These are phyloP conservation scores for Stegodyphus mimosarum DNA, from an alignment of 1,140 invertebrate species.

Conservation along the genomic window DNA sequence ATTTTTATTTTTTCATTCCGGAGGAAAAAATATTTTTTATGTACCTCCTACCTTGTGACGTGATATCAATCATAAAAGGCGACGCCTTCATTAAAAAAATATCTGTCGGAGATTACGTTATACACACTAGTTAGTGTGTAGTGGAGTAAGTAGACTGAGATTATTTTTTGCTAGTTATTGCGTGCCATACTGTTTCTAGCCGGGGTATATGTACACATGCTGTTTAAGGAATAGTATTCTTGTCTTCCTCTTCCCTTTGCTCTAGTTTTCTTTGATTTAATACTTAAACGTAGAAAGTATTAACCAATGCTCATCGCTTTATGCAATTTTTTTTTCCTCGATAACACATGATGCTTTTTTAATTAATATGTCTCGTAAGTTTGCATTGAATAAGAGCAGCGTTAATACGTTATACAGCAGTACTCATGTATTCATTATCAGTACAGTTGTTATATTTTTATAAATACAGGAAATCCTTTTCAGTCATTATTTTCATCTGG, in stretches of 20 bases:
- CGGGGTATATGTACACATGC: neutral
- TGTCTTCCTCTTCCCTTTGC: neutral
- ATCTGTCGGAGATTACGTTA: neutral
- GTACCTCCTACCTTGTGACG: neutral
- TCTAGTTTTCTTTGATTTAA: neutral
- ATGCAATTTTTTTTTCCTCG: too few relatives aligned
- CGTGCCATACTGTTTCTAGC: neutral
- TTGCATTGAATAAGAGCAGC: too few relatives aligned
- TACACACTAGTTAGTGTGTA: neutral
- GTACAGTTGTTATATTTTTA: too few relatives aligned
- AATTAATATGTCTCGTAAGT: too few relatives aligned
- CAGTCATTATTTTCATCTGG: too few relatives aligned
- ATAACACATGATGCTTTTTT: too few relatives aligned
- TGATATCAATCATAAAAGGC: conserved; percentile 31
- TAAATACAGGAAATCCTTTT: too few relatives aligned
- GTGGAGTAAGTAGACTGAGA: neutral
- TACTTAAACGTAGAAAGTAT: neutral
- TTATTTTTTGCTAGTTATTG: neutral
- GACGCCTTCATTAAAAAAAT: neutral
- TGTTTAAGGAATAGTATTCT: neutral
- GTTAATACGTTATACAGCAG: too few relatives aligned
- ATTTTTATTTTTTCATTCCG: neutral
- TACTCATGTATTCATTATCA: too few relatives aligned
- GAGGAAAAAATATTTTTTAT: neutral
- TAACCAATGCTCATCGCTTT: neutral